phyloP scores from a whole-genome alignment of 1,140 invertebrate genomes.

The Hestina assimilis region DNA sequence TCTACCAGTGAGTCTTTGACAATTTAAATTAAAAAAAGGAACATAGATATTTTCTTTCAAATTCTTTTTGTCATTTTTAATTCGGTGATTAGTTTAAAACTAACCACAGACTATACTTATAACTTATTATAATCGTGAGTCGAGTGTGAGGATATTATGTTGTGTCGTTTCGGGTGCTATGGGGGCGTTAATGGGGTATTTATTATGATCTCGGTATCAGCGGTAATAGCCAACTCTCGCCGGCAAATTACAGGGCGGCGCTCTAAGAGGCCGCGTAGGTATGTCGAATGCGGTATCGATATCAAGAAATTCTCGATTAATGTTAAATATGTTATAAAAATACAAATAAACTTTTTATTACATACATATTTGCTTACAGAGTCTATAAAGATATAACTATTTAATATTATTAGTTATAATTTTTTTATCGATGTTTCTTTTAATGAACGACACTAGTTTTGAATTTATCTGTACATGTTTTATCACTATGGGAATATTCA shows the following conservation, averaged over 20 bases:
- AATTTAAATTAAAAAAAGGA: too few species aligned
- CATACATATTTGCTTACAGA: too few species aligned
- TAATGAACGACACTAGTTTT: not conserved
- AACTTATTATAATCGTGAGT: slow-evolving; percentile 16
- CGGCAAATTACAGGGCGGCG: slow-evolving; percentile 77
- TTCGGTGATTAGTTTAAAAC: not conserved
- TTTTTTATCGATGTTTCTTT: not conserved
- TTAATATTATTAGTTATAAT: too few species aligned
- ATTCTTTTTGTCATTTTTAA: slow-evolving; percentile 2
- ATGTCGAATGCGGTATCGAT: slow-evolving; percentile 46
- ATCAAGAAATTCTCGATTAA: slow-evolving; percentile 9
- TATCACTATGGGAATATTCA: too few species aligned
- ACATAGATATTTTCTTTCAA: too few species aligned
- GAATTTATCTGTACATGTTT: too few species aligned
- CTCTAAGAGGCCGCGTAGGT: slow-evolving; percentile 56
- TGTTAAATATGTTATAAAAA: not conserved
- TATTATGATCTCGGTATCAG: slow-evolving; percentile 77
- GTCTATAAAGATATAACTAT: too few species aligned
- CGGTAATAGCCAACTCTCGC: slow-evolving; percentile 73
- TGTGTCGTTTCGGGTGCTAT: slow-evolving; percentile 68
- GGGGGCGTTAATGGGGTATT: slow-evolving; percentile 76
- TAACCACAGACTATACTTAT: not conserved
- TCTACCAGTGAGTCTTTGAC: too few species aligned
- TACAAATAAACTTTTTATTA: not conserved
- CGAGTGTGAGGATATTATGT: slow-evolving; percentile 38